These are phyloP conservation scores for Lerema accius DNA, from an alignment of 1,140 invertebrate species.

Conservation along the genomic window DNA sequence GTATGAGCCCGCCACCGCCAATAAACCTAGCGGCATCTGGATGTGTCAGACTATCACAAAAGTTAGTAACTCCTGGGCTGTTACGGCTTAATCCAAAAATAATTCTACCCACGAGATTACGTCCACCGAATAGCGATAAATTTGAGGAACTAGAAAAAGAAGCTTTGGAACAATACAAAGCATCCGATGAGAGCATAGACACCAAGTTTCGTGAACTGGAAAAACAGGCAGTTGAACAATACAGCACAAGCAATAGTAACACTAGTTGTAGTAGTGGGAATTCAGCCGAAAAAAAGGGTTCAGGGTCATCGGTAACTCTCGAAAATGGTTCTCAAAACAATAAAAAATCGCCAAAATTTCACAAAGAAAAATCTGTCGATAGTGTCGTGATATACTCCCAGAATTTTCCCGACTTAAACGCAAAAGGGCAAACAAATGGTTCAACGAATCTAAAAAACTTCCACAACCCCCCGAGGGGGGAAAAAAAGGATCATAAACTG, in stretches of 20 bases:
- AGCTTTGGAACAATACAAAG: constrained; percentile 79
- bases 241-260: constrained; percentile 77
- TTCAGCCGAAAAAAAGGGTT: constrained; percentile 54
- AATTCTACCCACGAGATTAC: constrained; percentile 56
- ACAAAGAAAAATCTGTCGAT: constrained; percentile 66
- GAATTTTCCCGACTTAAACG: constrained; percentile 73
- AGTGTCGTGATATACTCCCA: constrained; percentile 75
- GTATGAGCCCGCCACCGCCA: constrained; percentile 63
- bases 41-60: constrained; percentile 65
- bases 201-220: constrained; percentile 76
- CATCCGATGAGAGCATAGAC: constrained; percentile 79
- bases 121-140: constrained; percentile 64
- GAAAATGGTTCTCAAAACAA: constrained; percentile 49
- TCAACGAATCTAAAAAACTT: constrained; percentile 78
- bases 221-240: constrained; percentile 77
- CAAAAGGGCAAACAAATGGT: constrained; percentile 64
- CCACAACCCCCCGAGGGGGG: constrained; percentile 77
- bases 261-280: constrained; percentile 75
- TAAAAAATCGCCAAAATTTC: constrained; percentile 61
- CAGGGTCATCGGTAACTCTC: constrained; percentile 33
- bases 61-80: constrained; percentile 65
- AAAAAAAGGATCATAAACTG: constrained; percentile 72
- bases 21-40: constrained; percentile 52
- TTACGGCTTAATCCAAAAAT: constrained; percentile 73
- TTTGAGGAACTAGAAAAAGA: constrained; percentile 79